Evolutionary conservation across 2,797 vertebrate genomes (phyloP), one percentile per base, ranked within the genome.

Genomic region (Siniperca obscura): DNA sequence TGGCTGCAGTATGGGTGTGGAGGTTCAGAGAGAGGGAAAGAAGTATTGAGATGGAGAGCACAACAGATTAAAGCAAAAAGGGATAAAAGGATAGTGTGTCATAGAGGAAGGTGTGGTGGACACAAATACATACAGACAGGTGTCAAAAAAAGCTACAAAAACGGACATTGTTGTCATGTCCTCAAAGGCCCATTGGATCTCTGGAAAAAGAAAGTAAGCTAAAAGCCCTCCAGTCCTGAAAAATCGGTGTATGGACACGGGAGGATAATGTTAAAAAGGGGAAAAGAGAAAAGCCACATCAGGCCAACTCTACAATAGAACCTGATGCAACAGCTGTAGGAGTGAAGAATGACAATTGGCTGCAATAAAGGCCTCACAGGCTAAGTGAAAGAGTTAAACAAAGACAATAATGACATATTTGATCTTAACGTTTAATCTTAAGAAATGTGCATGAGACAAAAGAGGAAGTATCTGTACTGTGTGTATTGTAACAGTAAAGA

Each of bases 1-100:
- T 92, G 91, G 83, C 81, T 91, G 84, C 87, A 78, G 85, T 56
- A n/a, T 82, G 88, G 82, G 83, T 78, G 88, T 80, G 87, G 75
- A 86, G 72, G 65, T 64, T 48, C 27, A 81, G 44, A 66, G 55
- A 70, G 59, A 66, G 70, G 21, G 59, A 70, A 53, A 59, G 42
- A 70, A 30, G 65, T 34, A 64, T 5, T 36, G 67, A 56, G 79
- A 78, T 70, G 30, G 53, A 87, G 56, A 64, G 53, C 44, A 59
- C 50, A 46, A 25, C 13, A 78, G 53, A 79, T 74, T 48, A 70
- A 71, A 85, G 12, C 62, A 55, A 53, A 74, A 27, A 57, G 66
- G 44, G 36, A 72, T 19, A 74, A 25, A 70, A 73, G 59, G 25
- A 77, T 38, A 13, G 22, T 36, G 16, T 42, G 44, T 70, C 73